These are phyloP conservation scores for Zoanthus sociatus DNA, from an alignment of 92 coral and sea anemone genomes.

Conservation along the genomic window DNA sequence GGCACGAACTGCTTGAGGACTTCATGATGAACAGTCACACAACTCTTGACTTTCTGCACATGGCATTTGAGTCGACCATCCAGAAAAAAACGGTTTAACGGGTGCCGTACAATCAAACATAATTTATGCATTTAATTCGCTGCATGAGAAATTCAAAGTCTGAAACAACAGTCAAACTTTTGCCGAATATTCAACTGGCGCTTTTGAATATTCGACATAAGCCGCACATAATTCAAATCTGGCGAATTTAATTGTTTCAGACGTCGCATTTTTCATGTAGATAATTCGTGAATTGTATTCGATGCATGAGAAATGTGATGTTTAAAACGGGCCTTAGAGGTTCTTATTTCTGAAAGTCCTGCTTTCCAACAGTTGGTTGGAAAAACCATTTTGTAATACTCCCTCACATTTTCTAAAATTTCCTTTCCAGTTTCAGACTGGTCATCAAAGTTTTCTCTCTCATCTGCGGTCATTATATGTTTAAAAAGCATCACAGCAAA, in stretches of 20 bases:
- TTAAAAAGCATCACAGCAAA: slow-evolving; percentile 19
- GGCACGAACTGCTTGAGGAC: slow-evolving; percentile 32
- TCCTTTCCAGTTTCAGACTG: neutral
- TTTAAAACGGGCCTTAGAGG: neutral
- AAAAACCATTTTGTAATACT: slow-evolving; percentile 9
- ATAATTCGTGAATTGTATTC: neutral
- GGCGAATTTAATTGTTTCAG: too few relatives aligned
- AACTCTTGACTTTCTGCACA: slow-evolving; percentile 29
- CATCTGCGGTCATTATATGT: neutral
- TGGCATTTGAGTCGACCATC: slow-evolving; percentile 30
- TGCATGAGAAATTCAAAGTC: slow-evolving; percentile 57
- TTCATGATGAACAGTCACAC: slow-evolving; percentile 28
- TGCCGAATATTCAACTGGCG: slow-evolving; percentile 28
- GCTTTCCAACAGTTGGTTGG: slow-evolving; percentile 8
- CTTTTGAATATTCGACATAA: neutral
- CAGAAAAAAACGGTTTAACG: slow-evolving; percentile 32
- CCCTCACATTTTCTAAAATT: slow-evolving; percentile 5
- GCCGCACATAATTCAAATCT: too few relatives aligned
- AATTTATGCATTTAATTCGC: slow-evolving; percentile 60
- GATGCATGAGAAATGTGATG: neutral
- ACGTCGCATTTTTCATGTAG: neutral
- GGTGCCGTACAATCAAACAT: slow-evolving; percentile 34
- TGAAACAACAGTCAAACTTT: slow-evolving; percentile 53
- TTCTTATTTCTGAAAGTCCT: neutral
- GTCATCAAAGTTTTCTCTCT: neutral